Evolutionary conservation across 2,113 vertebrate genomes (phyloP).

Genomic region (Amphilophus citrinellus): DNA sequence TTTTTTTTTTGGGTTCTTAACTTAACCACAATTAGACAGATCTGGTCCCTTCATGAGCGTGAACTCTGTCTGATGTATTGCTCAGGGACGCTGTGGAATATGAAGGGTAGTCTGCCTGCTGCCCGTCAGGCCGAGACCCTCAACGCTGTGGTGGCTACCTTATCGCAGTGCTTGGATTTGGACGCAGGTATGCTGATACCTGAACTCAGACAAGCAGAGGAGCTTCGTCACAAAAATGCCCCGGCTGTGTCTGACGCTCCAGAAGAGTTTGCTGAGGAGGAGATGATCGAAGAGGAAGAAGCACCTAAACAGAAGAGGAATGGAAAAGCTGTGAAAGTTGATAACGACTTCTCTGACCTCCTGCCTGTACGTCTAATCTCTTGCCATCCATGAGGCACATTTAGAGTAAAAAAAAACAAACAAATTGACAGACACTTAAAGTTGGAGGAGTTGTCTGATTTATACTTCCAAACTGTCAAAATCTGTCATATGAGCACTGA

Average conservation of each 20-base stretch:
- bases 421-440: not conserved
- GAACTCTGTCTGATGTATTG: not conserved
- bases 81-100: slow-evolving; percentile 88
- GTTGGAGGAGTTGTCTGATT: not conserved
- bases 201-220: slow-evolving; percentile 81
- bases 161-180: slow-evolving; percentile 86
- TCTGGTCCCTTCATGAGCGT: not conserved
- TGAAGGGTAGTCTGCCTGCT: slow-evolving; percentile 86
- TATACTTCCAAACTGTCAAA: not conserved
- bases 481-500: not conserved
- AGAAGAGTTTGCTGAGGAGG: slow-evolving; percentile 41
- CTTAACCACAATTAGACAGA: not conserved
- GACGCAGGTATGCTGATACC: slow-evolving; percentile 83
- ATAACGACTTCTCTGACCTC: slow-evolving; percentile 88
- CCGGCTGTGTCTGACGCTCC: not conserved
- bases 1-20: not conserved
- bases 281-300: slow-evolving; percentile 79
- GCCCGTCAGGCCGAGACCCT: slow-evolving; percentile 88
- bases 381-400: not conserved
- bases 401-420: not conserved
- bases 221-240: slow-evolving; percentile 57
- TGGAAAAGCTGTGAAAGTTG: slow-evolving; percentile 68
- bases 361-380: slow-evolving; percentile 86
- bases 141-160: slow-evolving; percentile 86
- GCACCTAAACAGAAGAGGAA: slow-evolving; percentile 76